A percentile compares a stretch with the other conserved stretches of the same genome.
These are phyloP conservation scores for Euzophera pinguis DNA, from an alignment of 2,888 invertebrate genomes.

Conservation along the genomic window DNA sequence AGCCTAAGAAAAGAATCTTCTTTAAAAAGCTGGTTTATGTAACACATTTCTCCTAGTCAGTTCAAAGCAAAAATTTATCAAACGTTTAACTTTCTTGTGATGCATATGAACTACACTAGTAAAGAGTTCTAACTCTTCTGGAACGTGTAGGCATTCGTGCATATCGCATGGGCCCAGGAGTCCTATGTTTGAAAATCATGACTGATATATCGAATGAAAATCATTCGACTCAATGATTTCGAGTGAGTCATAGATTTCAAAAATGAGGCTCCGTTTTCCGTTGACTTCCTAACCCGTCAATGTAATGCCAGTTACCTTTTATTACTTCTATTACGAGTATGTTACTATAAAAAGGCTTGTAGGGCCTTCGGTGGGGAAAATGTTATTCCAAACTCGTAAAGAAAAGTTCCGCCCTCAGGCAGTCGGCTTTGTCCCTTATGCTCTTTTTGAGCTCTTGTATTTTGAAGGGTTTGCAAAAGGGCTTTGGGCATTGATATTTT, in stretches of 20 bases:
- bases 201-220: too few relatives aligned
- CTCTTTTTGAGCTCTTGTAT: slow-evolving; percentile 5
- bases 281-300: too few relatives aligned
- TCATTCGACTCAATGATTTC: too few relatives aligned
- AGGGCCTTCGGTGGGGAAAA: slow-evolving; percentile 28
- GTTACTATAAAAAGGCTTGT: slow-evolving; percentile 39
- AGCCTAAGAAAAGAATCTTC: too few relatives aligned
- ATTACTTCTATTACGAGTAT: slow-evolving; percentile 39
- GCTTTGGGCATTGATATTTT: slow-evolving; percentile 12
- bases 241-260: too few relatives aligned
- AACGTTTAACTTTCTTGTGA: too few relatives aligned
- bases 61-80: too few relatives aligned
- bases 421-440: slow-evolving; percentile 11
- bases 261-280: too few relatives aligned
- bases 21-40: too few relatives aligned
- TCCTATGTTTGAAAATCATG: too few relatives aligned
- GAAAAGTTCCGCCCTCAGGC: slow-evolving; percentile 12
- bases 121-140: not conserved
- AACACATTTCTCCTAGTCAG: too few relatives aligned
- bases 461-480: slow-evolving; percentile 12
- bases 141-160: slow-evolving; percentile 30
- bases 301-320: slow-evolving; percentile 39
- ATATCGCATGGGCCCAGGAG: slow-evolving; percentile 25
- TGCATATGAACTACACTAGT: not conserved
- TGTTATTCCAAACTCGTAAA: slow-evolving; percentile 31